Percentiles rank a stretch among this genome's conserved stretches.
Conservation (phyloP, 2,113 vertebrate genomes). For the Sinocyclocheilus rhinocerous region DNA sequence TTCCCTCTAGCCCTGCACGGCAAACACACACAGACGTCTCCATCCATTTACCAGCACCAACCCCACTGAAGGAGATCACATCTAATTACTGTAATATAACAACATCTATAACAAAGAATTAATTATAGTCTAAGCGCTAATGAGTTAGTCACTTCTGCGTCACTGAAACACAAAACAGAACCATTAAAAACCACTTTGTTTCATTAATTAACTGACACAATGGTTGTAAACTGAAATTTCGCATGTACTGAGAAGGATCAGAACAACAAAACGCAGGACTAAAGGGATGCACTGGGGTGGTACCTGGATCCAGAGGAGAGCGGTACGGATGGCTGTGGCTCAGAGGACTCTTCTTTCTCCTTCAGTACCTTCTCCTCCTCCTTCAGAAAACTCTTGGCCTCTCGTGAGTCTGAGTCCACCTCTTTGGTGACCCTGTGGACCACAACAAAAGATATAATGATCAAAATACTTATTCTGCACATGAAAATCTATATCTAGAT, state of each 20-base stretch:
- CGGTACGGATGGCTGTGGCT: background rate
- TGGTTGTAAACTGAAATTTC: conserved; percentile 6
- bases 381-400: conserved; percentile 87
- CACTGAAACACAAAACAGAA: conserved; percentile 9
- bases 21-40: conserved; percentile 30
- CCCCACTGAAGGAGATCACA: conserved; percentile 2
- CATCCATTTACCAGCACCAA: conserved; percentile 1
- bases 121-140: conserved; percentile 18
- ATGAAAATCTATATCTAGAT: no score
- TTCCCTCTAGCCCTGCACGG: conserved; percentile 4
- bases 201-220: conserved; percentile 25
- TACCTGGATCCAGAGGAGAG: conserved; percentile 70
- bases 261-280: background rate
- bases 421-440: conserved; percentile 88
- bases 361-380: conserved; percentile 68
- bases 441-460: background rate
- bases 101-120: conserved; percentile 36
- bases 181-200: conserved; percentile 25
- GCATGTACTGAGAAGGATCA: background rate
- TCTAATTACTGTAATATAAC: conserved; percentile 39
- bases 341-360: background rate
- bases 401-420: conserved; percentile 86
- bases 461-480: background rate
- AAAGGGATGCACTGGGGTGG: background rate
- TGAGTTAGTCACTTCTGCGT: conserved; percentile 6